A percentile compares a stretch with the other conserved stretches of the same genome.
Conservation (phyloP, 2,113 vertebrate species). For the Vireo altiloquus region DNA sequence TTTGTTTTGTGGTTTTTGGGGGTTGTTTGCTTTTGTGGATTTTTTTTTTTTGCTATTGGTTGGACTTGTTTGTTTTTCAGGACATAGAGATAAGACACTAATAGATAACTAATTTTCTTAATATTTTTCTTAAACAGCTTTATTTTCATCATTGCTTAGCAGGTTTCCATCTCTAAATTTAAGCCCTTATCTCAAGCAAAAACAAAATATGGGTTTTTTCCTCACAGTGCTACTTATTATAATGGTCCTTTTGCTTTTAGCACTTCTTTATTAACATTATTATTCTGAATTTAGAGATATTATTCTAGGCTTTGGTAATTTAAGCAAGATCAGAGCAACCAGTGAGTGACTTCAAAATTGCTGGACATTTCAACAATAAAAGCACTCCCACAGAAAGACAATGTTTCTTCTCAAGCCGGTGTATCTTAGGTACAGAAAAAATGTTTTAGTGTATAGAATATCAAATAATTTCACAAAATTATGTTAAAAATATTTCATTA, state of each 20-base stretch:
- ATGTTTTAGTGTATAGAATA: neutral
- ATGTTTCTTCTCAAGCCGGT: neutral
- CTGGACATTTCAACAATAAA: neutral
- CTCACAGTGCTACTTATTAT: neutral
- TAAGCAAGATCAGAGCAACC: neutral
- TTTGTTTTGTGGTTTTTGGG: fast-evolving
- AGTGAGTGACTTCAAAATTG: neutral
- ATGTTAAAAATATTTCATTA: neutral
- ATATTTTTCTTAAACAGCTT: neutral
- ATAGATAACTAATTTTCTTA: neutral
- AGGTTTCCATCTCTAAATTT: neutral
- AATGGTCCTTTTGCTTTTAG: neutral
- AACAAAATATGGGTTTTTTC: neutral
- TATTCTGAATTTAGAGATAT: neutral
- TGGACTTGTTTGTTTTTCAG: neutral
- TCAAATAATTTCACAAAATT: neutral
- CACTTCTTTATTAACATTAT: neutral
- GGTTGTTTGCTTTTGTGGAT: neutral
- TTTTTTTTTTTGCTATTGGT: neutral
- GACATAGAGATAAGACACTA: neutral
- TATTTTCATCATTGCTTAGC: neutral
- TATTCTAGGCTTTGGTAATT: neutral
- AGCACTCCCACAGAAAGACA: neutral
- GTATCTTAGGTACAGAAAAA: neutral
- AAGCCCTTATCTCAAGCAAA: neutral